These are phyloP conservation scores for Oenanthe oenanthe DNA, from an alignment of 2,113 vertebrate genomes.

Conservation along the genomic window DNA sequence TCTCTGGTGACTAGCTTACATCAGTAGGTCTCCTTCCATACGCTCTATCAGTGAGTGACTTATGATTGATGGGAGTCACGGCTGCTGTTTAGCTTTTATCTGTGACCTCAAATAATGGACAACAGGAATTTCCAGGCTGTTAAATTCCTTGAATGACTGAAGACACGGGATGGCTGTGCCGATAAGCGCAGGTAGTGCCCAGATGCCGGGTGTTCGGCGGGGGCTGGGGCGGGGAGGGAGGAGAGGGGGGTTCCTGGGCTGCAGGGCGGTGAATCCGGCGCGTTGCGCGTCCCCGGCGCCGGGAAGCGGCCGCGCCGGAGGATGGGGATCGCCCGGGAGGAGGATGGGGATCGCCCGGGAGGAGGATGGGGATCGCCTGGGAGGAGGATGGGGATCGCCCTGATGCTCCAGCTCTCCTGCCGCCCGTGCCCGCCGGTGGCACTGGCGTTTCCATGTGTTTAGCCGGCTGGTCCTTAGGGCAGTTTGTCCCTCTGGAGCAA, in stretches of 20 bases:
- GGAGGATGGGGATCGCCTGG: not conserved
- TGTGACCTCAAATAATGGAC: constrained; percentile 84
- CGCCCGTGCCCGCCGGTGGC: not conserved
- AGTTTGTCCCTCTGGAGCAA: not conserved
- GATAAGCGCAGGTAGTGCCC: constrained; percentile 82
- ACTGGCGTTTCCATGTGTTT: not conserved
- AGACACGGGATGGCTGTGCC: constrained; percentile 80
- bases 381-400: not conserved
- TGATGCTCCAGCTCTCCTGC: not conserved
- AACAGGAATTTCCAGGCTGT: constrained; percentile 84
- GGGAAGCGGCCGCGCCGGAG: not conserved
- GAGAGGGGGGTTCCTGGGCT: constrained; percentile 66
- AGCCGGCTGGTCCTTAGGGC: not conserved
- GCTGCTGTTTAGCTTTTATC: constrained; percentile 79
- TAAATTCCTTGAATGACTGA: constrained; percentile 85
- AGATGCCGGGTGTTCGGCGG: constrained; percentile 56
- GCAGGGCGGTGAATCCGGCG: constrained; percentile 39
- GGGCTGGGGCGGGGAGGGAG: constrained; percentile 18
- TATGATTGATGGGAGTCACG: constrained; percentile 90
- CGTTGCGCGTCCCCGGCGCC: constrained; percentile 13
- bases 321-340: not conserved
- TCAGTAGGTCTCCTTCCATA: constrained; percentile 97
- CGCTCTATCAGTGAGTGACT: constrained; percentile 88
- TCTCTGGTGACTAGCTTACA: constrained; percentile 99
- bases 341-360: not conserved